phyloP scores from a whole-genome alignment of 2,797 vertebrate species.

The Catamblyrhynchus diadema region DNA sequence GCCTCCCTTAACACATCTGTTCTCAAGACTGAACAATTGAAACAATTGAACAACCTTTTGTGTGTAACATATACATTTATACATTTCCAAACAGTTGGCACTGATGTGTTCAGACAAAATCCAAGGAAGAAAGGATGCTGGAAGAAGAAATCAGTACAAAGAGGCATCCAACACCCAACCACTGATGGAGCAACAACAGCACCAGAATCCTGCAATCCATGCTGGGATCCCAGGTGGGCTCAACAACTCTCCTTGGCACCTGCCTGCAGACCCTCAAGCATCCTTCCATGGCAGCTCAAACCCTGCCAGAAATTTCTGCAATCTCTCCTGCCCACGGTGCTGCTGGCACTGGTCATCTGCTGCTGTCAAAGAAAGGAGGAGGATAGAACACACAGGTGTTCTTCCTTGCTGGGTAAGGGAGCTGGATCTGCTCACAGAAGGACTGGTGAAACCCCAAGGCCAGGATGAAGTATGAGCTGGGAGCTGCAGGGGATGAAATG shows the following conservation, averaged over 20 bases:
- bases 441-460: neutral
- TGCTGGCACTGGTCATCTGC: neutral
- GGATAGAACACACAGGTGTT: rapidly evolving
- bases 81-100: neutral
- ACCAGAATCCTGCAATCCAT: neutral
- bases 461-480: neutral
- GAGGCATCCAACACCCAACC: neutral
- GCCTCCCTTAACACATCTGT: neutral
- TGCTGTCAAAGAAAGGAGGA: neutral
- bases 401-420: neutral
- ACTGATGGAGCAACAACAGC: rapidly evolving
- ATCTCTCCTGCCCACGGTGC: neutral
- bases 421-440: neutral
- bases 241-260: neutral
- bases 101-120: neutral
- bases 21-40: neutral
- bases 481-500: neutral
- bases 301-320: neutral
- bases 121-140: neutral
- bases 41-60: neutral
- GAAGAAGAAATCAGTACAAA: neutral
- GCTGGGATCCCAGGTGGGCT: rapidly evolving
- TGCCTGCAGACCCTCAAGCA: rapidly evolving
- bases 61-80: neutral
- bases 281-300: neutral